Evolutionary conservation across 2,113 vertebrate species (phyloP).

Genomic region (Holacanthus passer): DNA sequence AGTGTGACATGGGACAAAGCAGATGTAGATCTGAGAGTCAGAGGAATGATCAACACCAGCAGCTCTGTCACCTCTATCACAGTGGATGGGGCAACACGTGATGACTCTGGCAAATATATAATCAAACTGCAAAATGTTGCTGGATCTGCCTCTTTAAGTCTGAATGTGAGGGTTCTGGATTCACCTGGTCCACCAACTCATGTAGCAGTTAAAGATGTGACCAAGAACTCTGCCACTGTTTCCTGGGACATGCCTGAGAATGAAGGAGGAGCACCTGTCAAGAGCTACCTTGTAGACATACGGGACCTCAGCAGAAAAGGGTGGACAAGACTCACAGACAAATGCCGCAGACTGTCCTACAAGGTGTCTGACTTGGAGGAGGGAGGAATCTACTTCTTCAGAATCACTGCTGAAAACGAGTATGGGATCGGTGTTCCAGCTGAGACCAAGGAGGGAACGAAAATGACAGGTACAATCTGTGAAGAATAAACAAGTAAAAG

Average conservation of each 20-base stretch:
- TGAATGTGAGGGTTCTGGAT: slow-evolving; percentile 95
- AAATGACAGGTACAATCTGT: slow-evolving; percentile 91
- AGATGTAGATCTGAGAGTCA: slow-evolving; percentile 91
- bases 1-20: slow-evolving; percentile 93
- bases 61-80: slow-evolving; percentile 86
- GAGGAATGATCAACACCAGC: slow-evolving; percentile 91
- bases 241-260: slow-evolving; percentile 98
- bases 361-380: slow-evolving; percentile 93
- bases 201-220: slow-evolving; percentile 90
- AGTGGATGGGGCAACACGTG: slow-evolving; percentile 93
- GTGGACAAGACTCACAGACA: slow-evolving; percentile 94
- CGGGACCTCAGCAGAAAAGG: slow-evolving; percentile 96
- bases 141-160: slow-evolving; percentile 89
- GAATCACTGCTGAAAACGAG: slow-evolving; percentile 95
- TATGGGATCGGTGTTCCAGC: slow-evolving; percentile 90
- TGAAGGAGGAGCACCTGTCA: slow-evolving; percentile 94
- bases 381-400: slow-evolving; percentile 95
- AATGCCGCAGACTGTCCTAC: slow-evolving; percentile 92
- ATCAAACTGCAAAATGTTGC: slow-evolving; percentile 92
- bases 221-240: slow-evolving; percentile 91
- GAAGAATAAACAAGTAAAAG: neutral
- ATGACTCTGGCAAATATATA: slow-evolving; percentile 95
- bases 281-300: slow-evolving; percentile 95
- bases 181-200: slow-evolving; percentile 92
- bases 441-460: slow-evolving; percentile 94